Base-by-base conservation (phyloP, 2,888 invertebrate species). In the Taphrorychus bicolor region DNA sequence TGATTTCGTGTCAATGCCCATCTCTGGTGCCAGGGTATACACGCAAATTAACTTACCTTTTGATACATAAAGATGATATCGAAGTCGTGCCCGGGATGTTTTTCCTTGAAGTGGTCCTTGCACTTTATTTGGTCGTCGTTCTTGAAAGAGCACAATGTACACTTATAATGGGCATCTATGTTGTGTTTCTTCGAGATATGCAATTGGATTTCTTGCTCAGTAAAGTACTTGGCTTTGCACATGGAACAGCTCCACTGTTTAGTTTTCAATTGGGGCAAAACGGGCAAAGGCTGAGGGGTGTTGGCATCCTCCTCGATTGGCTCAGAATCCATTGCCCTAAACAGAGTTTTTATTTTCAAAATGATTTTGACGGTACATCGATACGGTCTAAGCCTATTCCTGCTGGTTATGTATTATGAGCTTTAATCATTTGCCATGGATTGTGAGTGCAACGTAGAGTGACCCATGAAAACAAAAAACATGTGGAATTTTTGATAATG, bases 221-320 rank as follows among this genome's bases (percentile, higher is more conserved):
- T 85, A 69, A 85, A 82, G 70, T 86, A 87, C 62, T 86, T 85
- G 73, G 85, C 87, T 53, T 87, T 85, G 75, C 92, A 92, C 22
- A 90, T 77, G 14, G 88, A 88, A 75, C 92, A 92, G 64, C 87
- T 87, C 91, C 91, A 91, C 1, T 87, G 85, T 74, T 88, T 88
- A 5, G 85, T 78, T 71, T 88, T 86, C 82, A 84, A 84, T 0
- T 83, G 82, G 2, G 66, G 62, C 7, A 5, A 7, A 17, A 45
- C 5, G 7, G 17, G 16, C 14, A 17, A 45, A 21, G 73, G 16
- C 3, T 19, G 32, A 24, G 59, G 5, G 3, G n/a, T n/a, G 11
- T 3, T 9, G 1, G 51, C 7, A 17, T 21, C 21, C 21, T 51
- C 51, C 9, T 51, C 51, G 66, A 79, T 75, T 51, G 81, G 72